phyloP scores from a whole-genome alignment of 2,888 invertebrate species.

The Tetanocera ferruginea region DNA sequence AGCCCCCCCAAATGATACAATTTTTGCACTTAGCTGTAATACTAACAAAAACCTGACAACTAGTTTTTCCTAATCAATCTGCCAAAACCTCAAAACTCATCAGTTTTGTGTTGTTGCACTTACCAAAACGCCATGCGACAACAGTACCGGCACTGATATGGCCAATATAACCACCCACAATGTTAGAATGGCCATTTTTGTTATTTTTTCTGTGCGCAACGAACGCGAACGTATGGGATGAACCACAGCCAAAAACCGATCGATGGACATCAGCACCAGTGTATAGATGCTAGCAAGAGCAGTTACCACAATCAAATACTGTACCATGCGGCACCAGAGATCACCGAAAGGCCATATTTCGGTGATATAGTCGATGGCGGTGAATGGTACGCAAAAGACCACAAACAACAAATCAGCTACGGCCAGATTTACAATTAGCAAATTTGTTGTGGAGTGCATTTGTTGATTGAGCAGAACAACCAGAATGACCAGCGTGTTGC shows the following conservation, averaged over 20 bases:
- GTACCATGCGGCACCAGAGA: slow-evolving; percentile 89
- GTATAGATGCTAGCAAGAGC: slow-evolving; percentile 95
- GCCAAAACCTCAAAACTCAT: background rate
- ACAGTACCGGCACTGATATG: slow-evolving; percentile 79
- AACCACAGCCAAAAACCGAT: slow-evolving; percentile 92
- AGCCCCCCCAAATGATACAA: too few relatives aligned
- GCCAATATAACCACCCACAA: slow-evolving; percentile 85
- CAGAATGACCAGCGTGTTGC: slow-evolving; percentile 88
- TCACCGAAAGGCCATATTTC: slow-evolving; percentile 91
- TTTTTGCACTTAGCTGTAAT: too few relatives aligned
- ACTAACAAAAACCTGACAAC: too few relatives aligned
- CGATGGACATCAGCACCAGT: slow-evolving; percentile 91
- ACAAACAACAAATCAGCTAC: slow-evolving; percentile 91
- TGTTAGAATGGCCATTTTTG: slow-evolving; percentile 80
- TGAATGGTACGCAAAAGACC: slow-evolving; percentile 93
- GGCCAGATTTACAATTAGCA: slow-evolving; percentile 91
- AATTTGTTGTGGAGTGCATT: slow-evolving; percentile 93
- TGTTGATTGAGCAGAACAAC: slow-evolving; percentile 89
- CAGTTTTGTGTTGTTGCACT: slow-evolving; percentile 47
- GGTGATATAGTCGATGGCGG: slow-evolving; percentile 88
- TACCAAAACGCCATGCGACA: slow-evolving; percentile 80
- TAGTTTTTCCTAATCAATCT: too few relatives aligned
- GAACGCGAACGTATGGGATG: slow-evolving; percentile 90
- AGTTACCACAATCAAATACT: slow-evolving; percentile 91
- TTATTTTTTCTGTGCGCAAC: slow-evolving; percentile 83